Evolutionary conservation across 2,888 invertebrate genomes (phyloP).

Genomic region (Tinea semifulvella): DNA sequence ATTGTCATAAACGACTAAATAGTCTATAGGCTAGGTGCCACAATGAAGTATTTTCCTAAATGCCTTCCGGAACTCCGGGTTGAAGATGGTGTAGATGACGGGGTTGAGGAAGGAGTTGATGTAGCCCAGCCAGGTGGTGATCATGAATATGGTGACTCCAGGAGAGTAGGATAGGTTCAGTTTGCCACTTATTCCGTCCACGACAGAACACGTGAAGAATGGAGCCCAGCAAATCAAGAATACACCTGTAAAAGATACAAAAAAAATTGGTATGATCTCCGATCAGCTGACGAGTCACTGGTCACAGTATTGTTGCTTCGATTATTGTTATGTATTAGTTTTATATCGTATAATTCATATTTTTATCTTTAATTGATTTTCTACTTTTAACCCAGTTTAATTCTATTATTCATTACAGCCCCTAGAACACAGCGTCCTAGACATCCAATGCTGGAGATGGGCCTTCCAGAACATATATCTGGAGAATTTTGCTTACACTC

Average conservation of each 20-base stretch:
- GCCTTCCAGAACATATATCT: too few species aligned
- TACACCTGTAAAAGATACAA: slow-evolving; percentile 91
- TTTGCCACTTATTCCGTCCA: slow-evolving; percentile 96
- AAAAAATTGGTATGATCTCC: too few species aligned
- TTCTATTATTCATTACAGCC: too few species aligned
- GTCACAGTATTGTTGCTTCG: too few species aligned
- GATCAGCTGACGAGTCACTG: too few species aligned
- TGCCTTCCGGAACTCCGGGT: slow-evolving; percentile 97
- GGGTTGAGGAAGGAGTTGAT: slow-evolving; percentile 95
- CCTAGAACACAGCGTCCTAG: too few species aligned
- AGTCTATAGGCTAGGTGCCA: slow-evolving; percentile 61
- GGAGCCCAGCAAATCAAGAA: slow-evolving; percentile 99
- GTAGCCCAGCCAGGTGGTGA: slow-evolving; percentile 97
- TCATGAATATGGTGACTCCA: slow-evolving; percentile 88
- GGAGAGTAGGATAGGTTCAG: slow-evolving; percentile 81
- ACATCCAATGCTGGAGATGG: too few species aligned
- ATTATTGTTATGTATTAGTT: too few species aligned
- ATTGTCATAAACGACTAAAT: slow-evolving; percentile 40
- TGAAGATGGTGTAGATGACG: slow-evolving; percentile 93
- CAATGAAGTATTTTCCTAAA: slow-evolving; percentile 90
- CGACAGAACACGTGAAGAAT: slow-evolving; percentile 97
- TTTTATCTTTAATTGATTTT: too few species aligned
- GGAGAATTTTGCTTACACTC: too few species aligned
- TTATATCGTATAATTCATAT: too few species aligned
- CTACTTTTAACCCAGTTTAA: too few species aligned